Evolutionary conservation across 2,888 invertebrate species (phyloP).

Genomic region (Ectemnius cavifrons): DNA sequence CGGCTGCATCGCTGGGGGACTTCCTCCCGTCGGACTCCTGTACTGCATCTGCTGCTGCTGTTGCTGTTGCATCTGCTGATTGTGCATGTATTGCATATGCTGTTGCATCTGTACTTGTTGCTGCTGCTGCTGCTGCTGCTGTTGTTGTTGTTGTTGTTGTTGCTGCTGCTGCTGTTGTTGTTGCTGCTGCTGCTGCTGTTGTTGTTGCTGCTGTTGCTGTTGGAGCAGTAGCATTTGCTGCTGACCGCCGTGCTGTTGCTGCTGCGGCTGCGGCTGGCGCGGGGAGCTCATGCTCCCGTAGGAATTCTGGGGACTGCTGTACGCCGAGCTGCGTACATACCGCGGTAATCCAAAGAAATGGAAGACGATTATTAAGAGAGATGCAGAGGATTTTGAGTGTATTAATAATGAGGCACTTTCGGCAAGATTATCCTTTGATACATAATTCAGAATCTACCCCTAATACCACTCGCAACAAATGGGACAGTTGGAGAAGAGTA

Average conservation of each 20-base stretch:
- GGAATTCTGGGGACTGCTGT: slow-evolving; percentile 78
- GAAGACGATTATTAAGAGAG: slow-evolving; percentile 5
- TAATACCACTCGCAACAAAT: not conserved
- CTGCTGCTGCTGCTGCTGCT: slow-evolving; percentile 69
- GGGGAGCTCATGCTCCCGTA: slow-evolving; percentile 82
- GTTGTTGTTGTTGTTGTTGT: slow-evolving; percentile 73
- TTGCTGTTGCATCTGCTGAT: slow-evolving; percentile 79
- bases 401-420: too few relatives aligned
- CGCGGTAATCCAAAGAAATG: slow-evolving; percentile 21
- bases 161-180: slow-evolving; percentile 69
- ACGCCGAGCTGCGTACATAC: slow-evolving; percentile 70
- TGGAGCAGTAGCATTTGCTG: slow-evolving; percentile 80
- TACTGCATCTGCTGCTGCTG: slow-evolving; percentile 76
- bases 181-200: slow-evolving; percentile 61
- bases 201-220: slow-evolving; percentile 77
- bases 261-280: slow-evolving; percentile 82
- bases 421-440: too few relatives aligned
- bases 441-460: too few relatives aligned
- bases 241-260: slow-evolving; percentile 79
- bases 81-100: slow-evolving; percentile 74
- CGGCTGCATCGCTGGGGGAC: slow-evolving; percentile 78
- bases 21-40: slow-evolving; percentile 83
- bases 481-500: not conserved
- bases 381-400: too few relatives aligned
- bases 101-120: slow-evolving; percentile 68